phyloP scores from a whole-genome alignment of 2,797 vertebrate genomes.

The Bryconaethiops microstoma region DNA sequence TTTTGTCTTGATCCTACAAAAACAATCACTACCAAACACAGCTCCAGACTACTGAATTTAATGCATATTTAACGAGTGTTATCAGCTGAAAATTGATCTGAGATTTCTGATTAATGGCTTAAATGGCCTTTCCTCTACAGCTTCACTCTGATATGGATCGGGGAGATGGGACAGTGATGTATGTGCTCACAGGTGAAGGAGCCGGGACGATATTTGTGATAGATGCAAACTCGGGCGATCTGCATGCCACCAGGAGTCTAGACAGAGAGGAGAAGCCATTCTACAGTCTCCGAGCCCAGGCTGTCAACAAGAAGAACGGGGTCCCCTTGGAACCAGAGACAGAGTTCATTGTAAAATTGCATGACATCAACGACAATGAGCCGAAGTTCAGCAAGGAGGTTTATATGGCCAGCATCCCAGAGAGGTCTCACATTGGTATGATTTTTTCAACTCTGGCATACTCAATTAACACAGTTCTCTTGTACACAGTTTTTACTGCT shows the following conservation, averaged over 20 bases:
- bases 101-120: slow-evolving; percentile 39
- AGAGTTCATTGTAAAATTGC: slow-evolving; percentile 93
- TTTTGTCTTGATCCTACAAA: slow-evolving; percentile 41
- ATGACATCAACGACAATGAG: slow-evolving; percentile 97
- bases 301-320: slow-evolving; percentile 84
- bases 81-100: slow-evolving; percentile 30
- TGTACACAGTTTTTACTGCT: neutral
- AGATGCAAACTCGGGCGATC: slow-evolving; percentile 90
- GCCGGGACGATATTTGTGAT: slow-evolving; percentile 91
- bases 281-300: slow-evolving; percentile 87
- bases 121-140: slow-evolving; percentile 68
- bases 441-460: neutral
- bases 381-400: slow-evolving; percentile 90
- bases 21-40: slow-evolving; percentile 29
- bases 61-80: slow-evolving; percentile 44
- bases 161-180: slow-evolving; percentile 88
- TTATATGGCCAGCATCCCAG: slow-evolving; percentile 87
- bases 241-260: slow-evolving; percentile 91
- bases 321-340: slow-evolving; percentile 91
- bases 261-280: slow-evolving; percentile 91
- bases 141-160: slow-evolving; percentile 95
- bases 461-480: neutral
- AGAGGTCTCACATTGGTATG: slow-evolving; percentile 92
- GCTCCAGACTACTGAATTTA: slow-evolving; percentile 18
- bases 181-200: slow-evolving; percentile 92